Evolutionary conservation across 2,888 invertebrate genomes (phyloP).

Genomic region (Amitus sp.): DNA sequence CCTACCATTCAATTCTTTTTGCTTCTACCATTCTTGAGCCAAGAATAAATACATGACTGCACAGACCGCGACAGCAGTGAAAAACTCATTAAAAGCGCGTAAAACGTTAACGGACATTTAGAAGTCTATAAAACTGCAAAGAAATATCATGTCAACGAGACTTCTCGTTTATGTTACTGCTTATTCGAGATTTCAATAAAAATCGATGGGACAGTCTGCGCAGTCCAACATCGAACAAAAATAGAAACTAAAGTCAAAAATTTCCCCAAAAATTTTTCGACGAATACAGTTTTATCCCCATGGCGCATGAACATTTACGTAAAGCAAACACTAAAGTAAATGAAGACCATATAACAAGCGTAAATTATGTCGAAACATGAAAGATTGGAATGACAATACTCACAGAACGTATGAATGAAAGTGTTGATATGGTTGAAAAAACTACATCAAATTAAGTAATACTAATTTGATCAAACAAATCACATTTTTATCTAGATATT

Average conservation of each 20-base stretch:
- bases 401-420: slow-evolving; percentile 3
- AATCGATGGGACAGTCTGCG: too few species aligned
- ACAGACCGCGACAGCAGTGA: neutral
- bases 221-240: too few species aligned
- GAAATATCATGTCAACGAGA: neutral
- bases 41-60: neutral
- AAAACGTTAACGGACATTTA: slow-evolving; percentile 3
- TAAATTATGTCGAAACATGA: neutral
- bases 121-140: neutral
- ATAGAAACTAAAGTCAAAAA: too few species aligned
- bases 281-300: too few species aligned
- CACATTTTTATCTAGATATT: too few species aligned
- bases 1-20: neutral
- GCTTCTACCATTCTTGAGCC: neutral
- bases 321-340: too few species aligned
- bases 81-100: slow-evolving; percentile 6
- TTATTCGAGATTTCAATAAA: neutral
- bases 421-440: slow-evolving; percentile 23
- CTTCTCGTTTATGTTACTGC: neutral
- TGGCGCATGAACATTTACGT: too few species aligned
- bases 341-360: too few species aligned
- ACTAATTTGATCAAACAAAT: too few species aligned
- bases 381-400: neutral
- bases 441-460: too few species aligned
- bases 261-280: too few species aligned